Conservation (phyloP, 2,888 invertebrate genomes). For the Drosophila anceps region DNA sequence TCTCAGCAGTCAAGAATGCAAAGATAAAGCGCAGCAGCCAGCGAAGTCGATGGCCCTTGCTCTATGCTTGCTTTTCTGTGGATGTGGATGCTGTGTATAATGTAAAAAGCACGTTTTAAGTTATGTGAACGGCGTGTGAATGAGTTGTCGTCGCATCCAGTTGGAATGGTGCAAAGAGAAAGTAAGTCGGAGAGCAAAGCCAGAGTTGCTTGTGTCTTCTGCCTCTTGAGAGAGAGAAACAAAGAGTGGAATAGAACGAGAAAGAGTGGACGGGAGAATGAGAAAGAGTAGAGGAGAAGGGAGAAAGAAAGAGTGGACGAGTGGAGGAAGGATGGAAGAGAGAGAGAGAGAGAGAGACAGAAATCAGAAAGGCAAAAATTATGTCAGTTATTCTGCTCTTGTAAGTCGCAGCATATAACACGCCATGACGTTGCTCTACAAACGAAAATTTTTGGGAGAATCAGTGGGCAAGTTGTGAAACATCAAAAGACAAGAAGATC, state of each 20-base stretch:
- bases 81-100: slow-evolving; percentile 35
- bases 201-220: slow-evolving; percentile 1
- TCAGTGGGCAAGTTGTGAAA: too few species aligned
- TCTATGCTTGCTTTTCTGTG: slow-evolving; percentile 23
- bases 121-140: slow-evolving; percentile 77
- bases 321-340: too few species aligned
- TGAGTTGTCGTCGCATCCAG: slow-evolving; percentile 48
- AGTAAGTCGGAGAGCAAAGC: slow-evolving; percentile 17
- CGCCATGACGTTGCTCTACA: too few species aligned
- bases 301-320: slow-evolving; percentile 30
- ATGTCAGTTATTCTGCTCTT: not conserved
- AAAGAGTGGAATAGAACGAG: too few species aligned
- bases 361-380: not conserved
- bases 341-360: not conserved
- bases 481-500: not conserved
- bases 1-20: slow-evolving; percentile 71
- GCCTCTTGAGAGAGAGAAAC: slow-evolving; percentile 2
- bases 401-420: too few species aligned
- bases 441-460: too few species aligned
- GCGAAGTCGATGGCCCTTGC: slow-evolving; percentile 43
- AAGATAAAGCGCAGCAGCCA: slow-evolving; percentile 49
- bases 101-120: slow-evolving; percentile 77
- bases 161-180: slow-evolving; percentile 7
- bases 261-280: too few species aligned
- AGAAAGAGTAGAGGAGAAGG: not conserved